Percentiles rank a stretch among this genome's conserved stretches.
Conservation (phyloP, 2,888 invertebrate genomes). For the Sarcophaga caerulescens region DNA sequence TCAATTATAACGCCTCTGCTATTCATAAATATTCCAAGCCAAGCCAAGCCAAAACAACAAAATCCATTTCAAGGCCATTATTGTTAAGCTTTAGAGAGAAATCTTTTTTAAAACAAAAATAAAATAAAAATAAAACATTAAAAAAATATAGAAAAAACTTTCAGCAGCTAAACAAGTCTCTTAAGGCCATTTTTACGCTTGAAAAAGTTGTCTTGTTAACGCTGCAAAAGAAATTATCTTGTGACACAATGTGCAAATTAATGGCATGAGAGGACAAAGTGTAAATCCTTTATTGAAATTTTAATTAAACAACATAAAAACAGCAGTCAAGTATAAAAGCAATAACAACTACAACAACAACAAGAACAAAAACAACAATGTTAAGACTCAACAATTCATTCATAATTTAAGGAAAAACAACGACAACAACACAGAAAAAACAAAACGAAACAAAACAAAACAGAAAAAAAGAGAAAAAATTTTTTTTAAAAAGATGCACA, state of each 20-base stretch:
- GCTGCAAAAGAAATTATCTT: conserved; percentile 28
- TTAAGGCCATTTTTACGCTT: not conserved
- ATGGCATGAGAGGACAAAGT: conserved; percentile 31
- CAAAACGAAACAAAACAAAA: conserved; percentile 25
- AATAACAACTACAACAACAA: conserved; percentile 7
- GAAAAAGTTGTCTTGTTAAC: not conserved
- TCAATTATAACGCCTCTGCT: too few relatives aligned
- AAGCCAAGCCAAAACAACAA: too few relatives aligned
- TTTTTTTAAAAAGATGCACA: too few relatives aligned
- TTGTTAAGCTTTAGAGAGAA: too few relatives aligned
- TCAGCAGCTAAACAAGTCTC: not conserved
- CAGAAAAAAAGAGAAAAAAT: not conserved
- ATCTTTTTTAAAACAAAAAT: too few relatives aligned
- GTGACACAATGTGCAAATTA: conserved; percentile 43
- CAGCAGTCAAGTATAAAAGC: conserved; percentile 4
- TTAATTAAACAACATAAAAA: conserved; percentile 39
- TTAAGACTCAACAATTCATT: conserved; percentile 40
- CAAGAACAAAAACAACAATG: not conserved
- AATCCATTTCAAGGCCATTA: too few relatives aligned
- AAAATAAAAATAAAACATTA: too few relatives aligned
- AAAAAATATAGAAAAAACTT: not conserved
- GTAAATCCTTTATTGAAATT: conserved; percentile 44
- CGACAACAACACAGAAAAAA: conserved; percentile 13
- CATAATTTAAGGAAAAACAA: conserved; percentile 31
- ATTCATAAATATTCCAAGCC: too few relatives aligned